phyloP scores from a whole-genome alignment of 2,113 vertebrate genomes.

The Paramisgurnus dabryanus region DNA sequence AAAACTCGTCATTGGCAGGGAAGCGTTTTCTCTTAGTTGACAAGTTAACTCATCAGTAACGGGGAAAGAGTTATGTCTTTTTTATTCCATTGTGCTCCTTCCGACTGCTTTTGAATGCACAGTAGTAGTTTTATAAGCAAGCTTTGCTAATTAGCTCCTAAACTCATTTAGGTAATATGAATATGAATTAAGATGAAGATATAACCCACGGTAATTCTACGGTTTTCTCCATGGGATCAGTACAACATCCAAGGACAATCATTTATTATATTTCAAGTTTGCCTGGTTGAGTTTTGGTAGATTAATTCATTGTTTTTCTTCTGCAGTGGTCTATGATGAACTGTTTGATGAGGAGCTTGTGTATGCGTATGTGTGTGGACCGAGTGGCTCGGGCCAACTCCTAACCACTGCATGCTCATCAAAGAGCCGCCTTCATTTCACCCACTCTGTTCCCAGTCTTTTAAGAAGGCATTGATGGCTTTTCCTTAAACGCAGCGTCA shows the following conservation, averaged over 20 bases:
- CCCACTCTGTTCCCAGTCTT: slow-evolving; percentile 16
- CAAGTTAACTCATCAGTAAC: too few relatives aligned
- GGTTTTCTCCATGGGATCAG: background rate
- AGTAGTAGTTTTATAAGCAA: too few relatives aligned
- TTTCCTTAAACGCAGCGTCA: slow-evolving; percentile 65
- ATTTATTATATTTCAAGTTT: background rate
- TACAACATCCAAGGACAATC: background rate
- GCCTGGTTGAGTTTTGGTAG: background rate
- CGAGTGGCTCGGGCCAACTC: slow-evolving; percentile 30
- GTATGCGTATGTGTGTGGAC: slow-evolving; percentile 35
- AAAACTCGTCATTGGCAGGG: too few relatives aligned
- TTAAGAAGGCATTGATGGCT: slow-evolving; percentile 57
- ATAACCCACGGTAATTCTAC: background rate
- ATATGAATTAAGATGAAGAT: background rate
- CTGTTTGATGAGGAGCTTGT: slow-evolving; percentile 4
- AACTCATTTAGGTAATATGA: too few relatives aligned
- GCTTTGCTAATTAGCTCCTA: too few relatives aligned
- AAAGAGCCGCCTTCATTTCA: slow-evolving; percentile 36
- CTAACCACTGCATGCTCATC: slow-evolving; percentile 49
- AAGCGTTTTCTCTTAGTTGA: too few relatives aligned
- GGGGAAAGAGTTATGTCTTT: too few relatives aligned
- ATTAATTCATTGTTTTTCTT: slow-evolving; percentile 20
- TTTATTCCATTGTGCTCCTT: too few relatives aligned
- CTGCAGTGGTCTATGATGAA: slow-evolving; percentile 3
- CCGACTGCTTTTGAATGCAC: too few relatives aligned